Base-by-base conservation (phyloP, 1,140 invertebrate genomes). In the Ooceraea biroi region DNA sequence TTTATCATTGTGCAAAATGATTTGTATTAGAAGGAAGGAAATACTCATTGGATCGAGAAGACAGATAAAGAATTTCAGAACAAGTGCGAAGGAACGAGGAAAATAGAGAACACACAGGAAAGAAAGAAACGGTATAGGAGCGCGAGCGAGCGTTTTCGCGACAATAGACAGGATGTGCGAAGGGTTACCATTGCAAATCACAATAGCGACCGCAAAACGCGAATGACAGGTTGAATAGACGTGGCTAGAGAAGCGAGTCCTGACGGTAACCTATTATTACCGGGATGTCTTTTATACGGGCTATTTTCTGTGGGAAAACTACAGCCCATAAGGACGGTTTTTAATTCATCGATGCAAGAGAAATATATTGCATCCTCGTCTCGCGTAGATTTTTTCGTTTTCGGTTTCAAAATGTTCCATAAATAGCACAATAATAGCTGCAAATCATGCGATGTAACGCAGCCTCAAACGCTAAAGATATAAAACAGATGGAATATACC, bases 121-220 rank as follows among this genome's bases (percentile, higher is more conserved):
- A 36, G 48, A 60, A 88, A 60, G 78, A 71, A 85, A 57, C 65
- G 50, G 61, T 48, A 66, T 63, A 84, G 60, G n/a, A 27, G 11
- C 10, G 25, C 14, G 46, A 69, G 68, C 48, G 69, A 61, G 55
- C 71, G 87, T 89, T 90, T 90, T 85, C 80, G 88, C 86, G 73
- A 92, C 92, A 92, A 92, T 92, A 89, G 89, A 83, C 92, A 92
- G 91, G 92, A 92, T 92, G 89, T 89, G 85, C 89, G 87, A 88
- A 89, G 90, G 90, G 91, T 92, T 90, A 91, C 91, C 86, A 91
- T 91, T 88, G 88, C 91, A 91, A 92, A 92, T 92, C 91, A 92
- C 91, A 92, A 92, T 92, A 89, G 90, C 88, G 80, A 92, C 91
- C 90, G 87, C 90, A 90, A 87, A 88, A 89, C 83, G 89, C 86